These are phyloP conservation scores for Zosterops pallidus DNA, from an alignment of 2,113 vertebrate genomes.

Conservation along the genomic window DNA sequence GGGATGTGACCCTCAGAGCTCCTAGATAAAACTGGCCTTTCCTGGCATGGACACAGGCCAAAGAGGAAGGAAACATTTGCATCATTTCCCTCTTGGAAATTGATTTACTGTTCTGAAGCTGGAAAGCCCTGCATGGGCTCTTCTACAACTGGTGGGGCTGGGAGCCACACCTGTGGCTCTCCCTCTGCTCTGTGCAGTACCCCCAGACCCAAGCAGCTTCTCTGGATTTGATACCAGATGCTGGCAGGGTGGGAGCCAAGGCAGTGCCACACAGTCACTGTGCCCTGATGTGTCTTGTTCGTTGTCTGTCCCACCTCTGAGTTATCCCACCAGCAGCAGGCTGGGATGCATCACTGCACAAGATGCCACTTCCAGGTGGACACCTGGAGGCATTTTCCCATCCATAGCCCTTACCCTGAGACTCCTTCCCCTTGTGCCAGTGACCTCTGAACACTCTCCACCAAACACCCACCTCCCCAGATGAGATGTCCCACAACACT, in stretches of 20 bases:
- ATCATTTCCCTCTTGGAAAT: not conserved
- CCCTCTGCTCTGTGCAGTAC: not conserved
- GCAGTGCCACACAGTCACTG: not conserved
- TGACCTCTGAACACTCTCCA: not conserved
- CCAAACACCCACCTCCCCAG: not conserved
- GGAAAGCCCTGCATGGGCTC: not conserved
- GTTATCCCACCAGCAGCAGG: not conserved
- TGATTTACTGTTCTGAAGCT: not conserved
- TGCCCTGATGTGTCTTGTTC: not conserved
- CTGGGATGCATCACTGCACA: not conserved
- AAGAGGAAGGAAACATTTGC: conserved; percentile 8
- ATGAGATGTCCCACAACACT: not conserved
- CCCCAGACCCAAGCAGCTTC: not conserved
- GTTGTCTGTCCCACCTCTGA: not conserved
- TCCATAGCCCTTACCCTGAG: not conserved
- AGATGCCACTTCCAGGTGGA: accelerated
- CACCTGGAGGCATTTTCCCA: not conserved
- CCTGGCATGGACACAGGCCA: not conserved
- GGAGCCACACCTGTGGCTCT: not conserved
- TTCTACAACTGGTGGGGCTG: accelerated
- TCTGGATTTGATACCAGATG: not conserved
- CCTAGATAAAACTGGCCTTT: not conserved
- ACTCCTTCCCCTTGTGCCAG: not conserved
- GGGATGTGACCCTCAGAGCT: not conserved
- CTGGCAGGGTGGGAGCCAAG: not conserved